phyloP scores from a whole-genome alignment of 2,888 invertebrate species.

The Eueremaeus valkanovi region DNA sequence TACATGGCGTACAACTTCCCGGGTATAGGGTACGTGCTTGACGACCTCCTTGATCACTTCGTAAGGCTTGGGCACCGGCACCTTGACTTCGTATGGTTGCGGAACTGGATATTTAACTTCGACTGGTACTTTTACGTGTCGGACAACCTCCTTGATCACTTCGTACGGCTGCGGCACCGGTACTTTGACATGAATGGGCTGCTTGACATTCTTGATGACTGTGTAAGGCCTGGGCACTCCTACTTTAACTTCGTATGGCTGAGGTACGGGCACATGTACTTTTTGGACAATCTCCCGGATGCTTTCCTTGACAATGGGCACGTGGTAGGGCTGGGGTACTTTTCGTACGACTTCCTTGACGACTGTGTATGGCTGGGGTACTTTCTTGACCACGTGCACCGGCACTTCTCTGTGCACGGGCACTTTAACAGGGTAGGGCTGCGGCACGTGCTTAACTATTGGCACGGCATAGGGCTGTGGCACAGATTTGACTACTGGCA shows the following conservation, averaged over 20 bases:
- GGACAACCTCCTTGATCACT: slow-evolving; percentile 35
- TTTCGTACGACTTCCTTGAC: slow-evolving; percentile 24
- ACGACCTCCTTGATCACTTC: slow-evolving; percentile 36
- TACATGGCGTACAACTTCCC: slow-evolving; percentile 30
- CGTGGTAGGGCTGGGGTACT: slow-evolving; percentile 20
- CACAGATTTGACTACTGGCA: not conserved
- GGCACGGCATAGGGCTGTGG: slow-evolving; percentile 9
- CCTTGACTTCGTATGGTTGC: not conserved
- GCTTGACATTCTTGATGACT: slow-evolving; percentile 17
- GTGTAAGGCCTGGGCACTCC: slow-evolving; percentile 28
- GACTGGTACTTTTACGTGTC: slow-evolving; percentile 14
- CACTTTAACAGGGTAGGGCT: slow-evolving; percentile 26
- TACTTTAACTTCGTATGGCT: slow-evolving; percentile 30
- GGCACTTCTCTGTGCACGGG: not conserved
- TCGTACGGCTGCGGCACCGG: slow-evolving; percentile 21
- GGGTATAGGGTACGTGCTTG: slow-evolving; percentile 28
- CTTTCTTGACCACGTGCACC: not conserved
- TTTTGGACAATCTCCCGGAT: slow-evolving; percentile 36
- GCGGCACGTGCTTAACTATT: slow-evolving; percentile 30
- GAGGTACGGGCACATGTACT: slow-evolving; percentile 22
- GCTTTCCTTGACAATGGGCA: slow-evolving; percentile 27
- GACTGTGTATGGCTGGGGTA: slow-evolving; percentile 30
- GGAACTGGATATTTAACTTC: slow-evolving; percentile 21
- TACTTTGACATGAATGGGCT: not conserved
- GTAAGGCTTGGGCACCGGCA: slow-evolving; percentile 29